Conservation (phyloP, 2,888 invertebrate genomes). For the Nudaria mundana region DNA sequence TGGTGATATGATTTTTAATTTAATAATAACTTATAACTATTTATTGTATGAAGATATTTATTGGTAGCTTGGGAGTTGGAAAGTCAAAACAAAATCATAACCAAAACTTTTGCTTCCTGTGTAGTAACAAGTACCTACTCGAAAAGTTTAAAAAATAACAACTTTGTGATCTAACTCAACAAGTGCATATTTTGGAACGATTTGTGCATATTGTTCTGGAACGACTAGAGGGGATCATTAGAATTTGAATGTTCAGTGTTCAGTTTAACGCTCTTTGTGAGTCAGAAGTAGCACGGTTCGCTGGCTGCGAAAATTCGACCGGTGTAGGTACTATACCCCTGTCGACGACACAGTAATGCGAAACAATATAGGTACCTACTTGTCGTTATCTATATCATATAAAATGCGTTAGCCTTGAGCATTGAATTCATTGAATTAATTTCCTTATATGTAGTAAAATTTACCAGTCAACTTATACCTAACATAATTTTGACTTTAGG, state of each 20-base stretch:
- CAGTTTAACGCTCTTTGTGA: constrained; percentile 66
- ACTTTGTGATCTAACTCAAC: constrained; percentile 2
- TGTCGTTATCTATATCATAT: constrained; percentile 23
- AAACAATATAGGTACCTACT: too few species aligned
- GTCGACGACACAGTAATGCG: constrained; percentile 33
- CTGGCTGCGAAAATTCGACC: constrained; percentile 70
- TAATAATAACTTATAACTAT: too few species aligned
- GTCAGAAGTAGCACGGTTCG: constrained; percentile 64
- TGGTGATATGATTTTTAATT: too few species aligned
- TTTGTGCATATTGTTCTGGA: constrained; percentile 38
- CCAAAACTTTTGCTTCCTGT: too few species aligned
- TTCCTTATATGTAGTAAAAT: too few species aligned
- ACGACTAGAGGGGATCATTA: constrained; percentile 44
- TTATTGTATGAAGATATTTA: too few species aligned
- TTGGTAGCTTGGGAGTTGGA: too few species aligned
- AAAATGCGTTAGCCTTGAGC: constrained; percentile 9
- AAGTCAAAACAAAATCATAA: too few species aligned
- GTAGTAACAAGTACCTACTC: background rate
- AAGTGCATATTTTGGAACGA: constrained; percentile 13
- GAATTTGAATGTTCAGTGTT: constrained; percentile 55
- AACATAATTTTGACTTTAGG: too few species aligned
- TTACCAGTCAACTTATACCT: too few species aligned
- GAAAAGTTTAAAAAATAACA: background rate
- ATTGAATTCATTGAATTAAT: too few species aligned
- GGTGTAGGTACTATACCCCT: constrained; percentile 41